Percentiles rank a stretch among this genome's conserved stretches.
These are phyloP conservation scores for Lasioglossum oenotherae DNA, from an alignment of 2,888 invertebrate genomes.

Conservation along the genomic window DNA sequence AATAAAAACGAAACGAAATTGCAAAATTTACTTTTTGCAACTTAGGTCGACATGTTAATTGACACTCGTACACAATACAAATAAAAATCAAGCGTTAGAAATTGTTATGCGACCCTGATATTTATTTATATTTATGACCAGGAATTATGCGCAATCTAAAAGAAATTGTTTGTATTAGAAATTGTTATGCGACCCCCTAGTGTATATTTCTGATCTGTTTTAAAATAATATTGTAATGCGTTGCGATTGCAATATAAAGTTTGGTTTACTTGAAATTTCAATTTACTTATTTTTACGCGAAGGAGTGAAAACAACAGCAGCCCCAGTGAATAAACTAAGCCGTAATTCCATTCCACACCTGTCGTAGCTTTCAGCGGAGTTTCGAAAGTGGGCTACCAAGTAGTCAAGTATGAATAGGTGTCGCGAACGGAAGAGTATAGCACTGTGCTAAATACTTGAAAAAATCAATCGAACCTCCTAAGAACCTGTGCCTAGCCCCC, in stretches of 20 bases:
- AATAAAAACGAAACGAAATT: background rate
- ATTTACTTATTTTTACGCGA: background rate
- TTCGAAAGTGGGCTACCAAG: slow-evolving; percentile 64
- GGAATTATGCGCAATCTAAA: no score
- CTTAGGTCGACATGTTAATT: background rate
- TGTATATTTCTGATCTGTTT: background rate
- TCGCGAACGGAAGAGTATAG: slow-evolving; percentile 40
- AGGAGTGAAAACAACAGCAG: background rate
- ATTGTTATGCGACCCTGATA: background rate
- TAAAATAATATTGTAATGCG: background rate
- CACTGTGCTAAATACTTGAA: slow-evolving; percentile 6
- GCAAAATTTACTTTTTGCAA: background rate
- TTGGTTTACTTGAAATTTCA: background rate
- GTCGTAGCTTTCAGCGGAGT: slow-evolving; percentile 23
- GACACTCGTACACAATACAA: background rate
- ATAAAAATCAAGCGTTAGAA: background rate
- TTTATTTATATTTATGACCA: background rate
- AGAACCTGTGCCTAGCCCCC: background rate
- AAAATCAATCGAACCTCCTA: slow-evolving; percentile 19
- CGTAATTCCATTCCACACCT: background rate
- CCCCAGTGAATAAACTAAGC: background rate
- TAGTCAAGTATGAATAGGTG: slow-evolving; percentile 54
- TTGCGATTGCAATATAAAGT: background rate
- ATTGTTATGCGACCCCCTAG: background rate
- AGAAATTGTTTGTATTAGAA: background rate